Evolutionary conservation across 2,113 vertebrate genomes (phyloP).

Genomic region (Aramus guarauna): DNA sequence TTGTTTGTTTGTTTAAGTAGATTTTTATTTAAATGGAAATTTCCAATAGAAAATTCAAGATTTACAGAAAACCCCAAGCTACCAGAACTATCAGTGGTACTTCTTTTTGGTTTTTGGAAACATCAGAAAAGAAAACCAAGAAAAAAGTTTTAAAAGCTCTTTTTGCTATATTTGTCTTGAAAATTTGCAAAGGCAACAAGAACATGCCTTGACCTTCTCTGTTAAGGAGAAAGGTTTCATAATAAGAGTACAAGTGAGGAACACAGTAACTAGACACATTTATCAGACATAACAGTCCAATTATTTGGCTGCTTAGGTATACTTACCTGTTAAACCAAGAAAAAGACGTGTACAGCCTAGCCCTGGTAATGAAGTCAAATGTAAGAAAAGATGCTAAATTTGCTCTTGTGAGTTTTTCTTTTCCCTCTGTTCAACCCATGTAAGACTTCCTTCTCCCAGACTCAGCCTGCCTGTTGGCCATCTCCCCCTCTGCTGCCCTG

Average conservation of each 20-base stretch:
- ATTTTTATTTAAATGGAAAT: not conserved
- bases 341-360: fast-evolving
- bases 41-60: not conserved
- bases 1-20: not conserved
- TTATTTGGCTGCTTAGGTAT: not conserved
- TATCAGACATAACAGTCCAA: not conserved
- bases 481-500: not conserved
- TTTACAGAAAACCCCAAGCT: not conserved
- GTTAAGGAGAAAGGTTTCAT: not conserved
- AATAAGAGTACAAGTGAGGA: not conserved
- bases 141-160: not conserved
- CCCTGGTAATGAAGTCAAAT: not conserved
- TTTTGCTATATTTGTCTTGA: not conserved
- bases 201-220: not conserved
- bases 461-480: not conserved
- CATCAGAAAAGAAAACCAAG: not conserved
- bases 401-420: not conserved
- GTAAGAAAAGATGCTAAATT: not conserved
- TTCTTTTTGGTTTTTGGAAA: not conserved
- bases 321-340: not conserved
- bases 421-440: not conserved
- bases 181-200: not conserved
- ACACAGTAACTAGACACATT: not conserved
- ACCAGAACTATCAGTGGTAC: not conserved
- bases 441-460: not conserved